phyloP scores from a whole-genome alignment of 2,797 vertebrate genomes.

The Gorsachius magnificus region DNA sequence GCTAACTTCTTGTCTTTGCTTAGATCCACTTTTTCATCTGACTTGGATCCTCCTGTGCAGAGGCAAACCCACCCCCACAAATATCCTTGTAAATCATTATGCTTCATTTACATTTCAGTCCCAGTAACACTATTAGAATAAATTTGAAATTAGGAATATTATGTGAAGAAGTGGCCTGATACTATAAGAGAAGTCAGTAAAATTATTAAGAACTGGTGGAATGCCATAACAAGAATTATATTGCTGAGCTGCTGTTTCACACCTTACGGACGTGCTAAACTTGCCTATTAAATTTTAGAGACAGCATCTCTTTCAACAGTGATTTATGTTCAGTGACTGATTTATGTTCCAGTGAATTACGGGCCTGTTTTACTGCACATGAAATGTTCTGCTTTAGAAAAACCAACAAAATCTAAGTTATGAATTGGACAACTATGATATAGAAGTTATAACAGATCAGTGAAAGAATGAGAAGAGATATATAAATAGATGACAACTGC shows the following conservation, averaged over 20 bases:
- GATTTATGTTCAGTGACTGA: neutral
- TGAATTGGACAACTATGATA: neutral
- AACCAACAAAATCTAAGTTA: neutral
- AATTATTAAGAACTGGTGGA: neutral
- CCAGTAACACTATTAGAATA: neutral
- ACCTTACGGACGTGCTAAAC: neutral
- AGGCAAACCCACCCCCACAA: slow-evolving; percentile 1
- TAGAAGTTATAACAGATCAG: neutral
- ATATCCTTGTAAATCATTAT: neutral
- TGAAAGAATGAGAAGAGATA: neutral
- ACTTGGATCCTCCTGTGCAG: slow-evolving; percentile 87
- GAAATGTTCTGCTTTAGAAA: neutral
- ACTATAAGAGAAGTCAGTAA: neutral
- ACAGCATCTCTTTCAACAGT: neutral
- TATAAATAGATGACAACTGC: neutral
- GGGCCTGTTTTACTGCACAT: neutral
- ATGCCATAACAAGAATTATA: neutral
- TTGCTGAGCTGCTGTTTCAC: neutral
- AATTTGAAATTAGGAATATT: neutral
- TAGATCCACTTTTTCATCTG: slow-evolving; percentile 95
- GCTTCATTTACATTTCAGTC: neutral
- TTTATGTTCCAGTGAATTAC: neutral
- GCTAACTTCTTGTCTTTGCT: slow-evolving; percentile 97
- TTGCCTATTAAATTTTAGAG: neutral
- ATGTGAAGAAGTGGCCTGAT: neutral